Evolutionary conservation across 2,888 invertebrate species (phyloP), one percentile per base, ranked within the genome.

Genomic region (Dasypolia templi): DNA sequence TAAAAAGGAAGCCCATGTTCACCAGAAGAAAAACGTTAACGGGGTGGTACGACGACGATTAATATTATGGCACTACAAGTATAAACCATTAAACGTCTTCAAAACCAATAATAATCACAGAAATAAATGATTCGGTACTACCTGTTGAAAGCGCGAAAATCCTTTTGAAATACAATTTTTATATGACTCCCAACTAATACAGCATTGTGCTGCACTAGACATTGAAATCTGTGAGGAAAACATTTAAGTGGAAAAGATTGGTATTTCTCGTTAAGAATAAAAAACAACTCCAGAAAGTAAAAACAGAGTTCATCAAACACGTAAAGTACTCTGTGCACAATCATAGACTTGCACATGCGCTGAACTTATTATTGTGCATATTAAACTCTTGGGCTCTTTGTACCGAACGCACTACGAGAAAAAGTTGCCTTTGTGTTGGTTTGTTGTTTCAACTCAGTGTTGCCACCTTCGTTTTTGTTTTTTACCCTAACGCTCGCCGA

Each of bases 131-230:
- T 53, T n/a, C 5, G 0, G 7, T 56, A 32, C 17, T 86, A 93
- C 94, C 90, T 92, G 91, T 84, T 93, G 94, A 63, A 93, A 87
- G 49, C 75, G 84, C 9, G 89, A 86, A 77, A 94, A 90, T 56
- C 93, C 93, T 64, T 89, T 83, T 66, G 89, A 88, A 58, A 94
- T 80, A 72, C 83, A 85, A 46, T 84, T 91, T 85, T 86, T 88
- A 79, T 87, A 90, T 0, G 87, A 88, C 64, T 89, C 80, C 89
- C 90, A 92, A 78, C 75, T 87, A 55, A 93, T 63, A 76, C 72
- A 75, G 19, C 79, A 76, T 29, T 85, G 82, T 72, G 85, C 72
- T 64, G 78, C 46, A 71, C 11, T 67, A 35, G 77, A 67, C 86
- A 85, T 88, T 75, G 64, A 83, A 26, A 56, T 44, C 55, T 55